A percentile compares a stretch with the other conserved stretches of the same genome.
These are phyloP conservation scores for Globodera rostochiensis DNA, from an alignment of 1,140 invertebrate species.

Conservation along the genomic window DNA sequence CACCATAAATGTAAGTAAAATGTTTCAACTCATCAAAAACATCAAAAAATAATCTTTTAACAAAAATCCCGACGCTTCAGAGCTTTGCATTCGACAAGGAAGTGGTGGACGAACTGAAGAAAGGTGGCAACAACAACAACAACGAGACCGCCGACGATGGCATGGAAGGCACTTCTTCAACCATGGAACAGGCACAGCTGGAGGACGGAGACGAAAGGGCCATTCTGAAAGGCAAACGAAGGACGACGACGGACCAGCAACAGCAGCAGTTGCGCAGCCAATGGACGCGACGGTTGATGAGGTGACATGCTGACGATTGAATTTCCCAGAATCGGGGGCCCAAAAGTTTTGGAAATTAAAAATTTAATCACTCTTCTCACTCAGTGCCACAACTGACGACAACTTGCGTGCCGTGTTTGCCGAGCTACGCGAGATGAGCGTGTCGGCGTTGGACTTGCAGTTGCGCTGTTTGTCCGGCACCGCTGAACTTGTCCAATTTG, in stretches of 20 bases:
- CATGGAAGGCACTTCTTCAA: background rate
- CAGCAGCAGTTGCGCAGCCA: slow-evolving; percentile 26
- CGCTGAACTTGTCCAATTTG: slow-evolving; percentile 77
- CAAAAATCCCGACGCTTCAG: background rate
- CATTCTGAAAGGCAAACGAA: background rate
- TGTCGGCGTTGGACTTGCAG: slow-evolving; percentile 86
- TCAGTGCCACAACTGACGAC: slow-evolving; percentile 43
- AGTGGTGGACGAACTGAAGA: slow-evolving; percentile 55
- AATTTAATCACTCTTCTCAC: slow-evolving; percentile 34
- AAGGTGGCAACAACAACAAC: slow-evolving; percentile 55
- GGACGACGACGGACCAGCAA: background rate
- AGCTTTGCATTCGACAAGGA: slow-evolving; percentile 69
- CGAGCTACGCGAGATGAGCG: slow-evolving; percentile 79
- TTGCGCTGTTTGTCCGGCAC: slow-evolving; percentile 77
- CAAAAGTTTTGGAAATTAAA: slow-evolving; percentile 33
- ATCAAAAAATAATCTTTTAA: slow-evolving; percentile 68
- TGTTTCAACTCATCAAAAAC: slow-evolving; percentile 18
- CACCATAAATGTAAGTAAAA: slow-evolving; percentile 73
- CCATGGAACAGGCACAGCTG: background rate
- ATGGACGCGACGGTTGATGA: slow-evolving; percentile 42
- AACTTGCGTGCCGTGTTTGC: slow-evolving; percentile 70
- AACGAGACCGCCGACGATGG: slow-evolving; percentile 56
- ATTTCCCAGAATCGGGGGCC: slow-evolving; percentile 43
- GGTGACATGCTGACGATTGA: slow-evolving; percentile 23
- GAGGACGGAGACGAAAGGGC: background rate